Evolutionary conservation across 2,113 vertebrate species (phyloP).

Genomic region (Sigmodon hispidus): DNA sequence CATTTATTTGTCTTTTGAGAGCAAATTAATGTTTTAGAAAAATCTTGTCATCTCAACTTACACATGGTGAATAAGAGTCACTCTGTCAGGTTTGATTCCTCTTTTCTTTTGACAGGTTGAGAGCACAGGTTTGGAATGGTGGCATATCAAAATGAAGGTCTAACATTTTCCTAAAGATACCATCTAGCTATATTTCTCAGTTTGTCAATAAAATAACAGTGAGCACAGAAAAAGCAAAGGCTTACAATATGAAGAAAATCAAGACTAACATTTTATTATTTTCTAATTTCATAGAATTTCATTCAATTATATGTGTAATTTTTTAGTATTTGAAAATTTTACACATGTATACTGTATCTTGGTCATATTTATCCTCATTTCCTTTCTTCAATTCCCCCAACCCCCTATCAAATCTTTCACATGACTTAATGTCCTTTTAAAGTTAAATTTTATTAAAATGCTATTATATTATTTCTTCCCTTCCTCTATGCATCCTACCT

Average conservation of each 20-base stretch:
- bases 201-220: slow-evolving; percentile 44
- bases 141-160: slow-evolving; percentile 30
- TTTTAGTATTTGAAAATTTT: slow-evolving; percentile 19
- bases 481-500: neutral
- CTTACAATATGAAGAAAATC: slow-evolving; percentile 22
- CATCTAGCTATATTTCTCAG: slow-evolving; percentile 13
- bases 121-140: neutral
- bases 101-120: neutral
- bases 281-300: slow-evolving; percentile 28
- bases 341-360: neutral
- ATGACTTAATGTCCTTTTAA: neutral
- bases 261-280: slow-evolving; percentile 33
- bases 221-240: slow-evolving; percentile 46
- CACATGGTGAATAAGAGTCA: slow-evolving; percentile 30
- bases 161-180: slow-evolving; percentile 48
- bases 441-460: neutral
- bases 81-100: neutral
- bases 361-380: neutral
- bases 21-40: slow-evolving; percentile 42
- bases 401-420: too few species aligned
- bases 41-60: slow-evolving; percentile 43
- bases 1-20: slow-evolving; percentile 54
- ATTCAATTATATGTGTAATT: slow-evolving; percentile 16
- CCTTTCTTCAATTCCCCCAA: neutral
- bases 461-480: neutral